Evolutionary conservation across 1,140 invertebrate genomes (phyloP).

Genomic region (Sarcophaga bullata): DNA sequence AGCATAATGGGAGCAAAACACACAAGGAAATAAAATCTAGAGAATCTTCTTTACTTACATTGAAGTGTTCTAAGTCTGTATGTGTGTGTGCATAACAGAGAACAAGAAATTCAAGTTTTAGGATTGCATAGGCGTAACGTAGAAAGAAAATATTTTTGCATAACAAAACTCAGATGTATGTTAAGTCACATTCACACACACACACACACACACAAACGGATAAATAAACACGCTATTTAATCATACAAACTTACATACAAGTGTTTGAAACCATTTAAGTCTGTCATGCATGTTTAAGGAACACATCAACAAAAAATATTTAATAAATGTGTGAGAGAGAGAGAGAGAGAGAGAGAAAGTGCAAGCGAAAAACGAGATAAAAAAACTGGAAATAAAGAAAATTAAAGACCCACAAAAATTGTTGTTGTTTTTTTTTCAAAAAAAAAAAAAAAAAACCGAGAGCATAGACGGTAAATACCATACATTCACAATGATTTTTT

Average conservation of each 20-base stretch:
- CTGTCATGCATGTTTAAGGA: slow-evolving; percentile 3
- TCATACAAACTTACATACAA: too few species aligned
- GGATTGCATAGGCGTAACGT: too few species aligned
- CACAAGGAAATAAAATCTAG: too few species aligned
- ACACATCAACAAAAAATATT: background rate
- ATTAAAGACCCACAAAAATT: background rate
- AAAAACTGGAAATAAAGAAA: background rate
- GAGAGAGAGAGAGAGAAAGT: background rate
- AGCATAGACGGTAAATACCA: background rate
- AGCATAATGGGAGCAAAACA: too few species aligned
- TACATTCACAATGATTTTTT: too few species aligned
- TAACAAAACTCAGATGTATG: too few species aligned
- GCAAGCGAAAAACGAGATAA: background rate
- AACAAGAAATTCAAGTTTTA: too few species aligned
- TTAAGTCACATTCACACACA: background rate
- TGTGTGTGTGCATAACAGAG: too few species aligned
- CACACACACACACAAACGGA: background rate
- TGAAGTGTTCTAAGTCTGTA: too few species aligned
- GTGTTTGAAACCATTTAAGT: background rate
- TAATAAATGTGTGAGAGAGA: background rate
- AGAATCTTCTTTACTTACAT: too few species aligned
- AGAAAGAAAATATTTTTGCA: too few species aligned
- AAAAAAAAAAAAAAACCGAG: background rate
- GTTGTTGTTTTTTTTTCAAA: slow-evolving; percentile 6
- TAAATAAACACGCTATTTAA: background rate